Evolutionary conservation across 2,113 vertebrate genomes (phyloP).

Genomic region (Lagopus leucura): DNA sequence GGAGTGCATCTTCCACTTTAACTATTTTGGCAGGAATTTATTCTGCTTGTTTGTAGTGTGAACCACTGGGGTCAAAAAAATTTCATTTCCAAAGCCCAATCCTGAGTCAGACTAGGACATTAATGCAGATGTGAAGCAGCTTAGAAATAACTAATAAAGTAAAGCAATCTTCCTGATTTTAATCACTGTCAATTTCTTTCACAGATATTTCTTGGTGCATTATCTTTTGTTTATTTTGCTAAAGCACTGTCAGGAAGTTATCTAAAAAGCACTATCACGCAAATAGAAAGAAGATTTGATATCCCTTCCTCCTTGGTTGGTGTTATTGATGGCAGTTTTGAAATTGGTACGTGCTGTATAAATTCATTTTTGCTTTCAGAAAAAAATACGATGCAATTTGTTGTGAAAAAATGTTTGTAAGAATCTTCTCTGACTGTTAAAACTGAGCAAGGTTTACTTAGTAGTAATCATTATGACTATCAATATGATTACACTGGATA

Average conservation of each 20-base stretch:
- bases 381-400: not conserved
- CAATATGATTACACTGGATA: accelerated
- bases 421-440: not conserved
- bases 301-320: slow-evolving; percentile 93
- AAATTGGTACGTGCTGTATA: slow-evolving; percentile 87
- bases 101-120: not conserved
- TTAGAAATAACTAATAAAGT: not conserved
- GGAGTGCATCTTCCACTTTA: not conserved
- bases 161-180: not conserved
- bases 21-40: not conserved
- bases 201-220: slow-evolving; percentile 89
- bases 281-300: slow-evolving; percentile 94
- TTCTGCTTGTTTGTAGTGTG: not conserved
- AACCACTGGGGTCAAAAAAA: not conserved
- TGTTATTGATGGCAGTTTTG: slow-evolving; percentile 94
- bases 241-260: slow-evolving; percentile 93
- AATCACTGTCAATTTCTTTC: slow-evolving; percentile 29
- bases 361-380: not conserved
- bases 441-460: not conserved
- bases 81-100: not conserved
- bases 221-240: slow-evolving; percentile 94
- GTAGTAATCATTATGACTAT: not conserved
- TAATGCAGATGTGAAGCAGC: not conserved
- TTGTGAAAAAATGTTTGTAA: not conserved
- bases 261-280: slow-evolving; percentile 95